These are phyloP conservation scores for Macrosteles quadrilineatus DNA, from an alignment of 1,140 invertebrate genomes.

Conservation along the genomic window DNA sequence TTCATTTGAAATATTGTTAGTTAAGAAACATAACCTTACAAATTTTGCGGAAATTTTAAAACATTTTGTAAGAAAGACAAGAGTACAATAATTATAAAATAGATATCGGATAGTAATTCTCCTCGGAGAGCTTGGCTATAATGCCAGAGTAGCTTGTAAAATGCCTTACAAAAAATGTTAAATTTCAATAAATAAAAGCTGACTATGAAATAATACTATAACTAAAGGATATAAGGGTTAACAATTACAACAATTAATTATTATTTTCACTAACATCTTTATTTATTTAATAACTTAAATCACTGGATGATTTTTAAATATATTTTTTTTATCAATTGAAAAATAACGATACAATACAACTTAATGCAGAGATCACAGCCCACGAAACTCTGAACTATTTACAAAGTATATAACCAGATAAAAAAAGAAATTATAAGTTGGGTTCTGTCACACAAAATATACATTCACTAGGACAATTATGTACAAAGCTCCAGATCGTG, in stretches of 20 bases:
- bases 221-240: background rate
- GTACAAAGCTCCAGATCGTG: conserved; percentile 32
- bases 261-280: conserved; percentile 44
- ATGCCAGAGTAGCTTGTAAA: no score
- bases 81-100: no score
- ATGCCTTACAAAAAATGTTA: no score
- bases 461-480: conserved; percentile 40
- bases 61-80: no score
- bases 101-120: no score
- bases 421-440: conserved; percentile 42
- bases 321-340: conserved; percentile 44
- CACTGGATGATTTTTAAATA: conserved; percentile 45
- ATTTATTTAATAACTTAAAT: conserved; percentile 46
- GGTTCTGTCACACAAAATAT: conserved; percentile 41
- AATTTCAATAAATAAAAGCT: no score
- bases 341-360: conserved; percentile 45
- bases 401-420: conserved; percentile 43
- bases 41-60: no score
- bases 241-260: conserved; percentile 10
- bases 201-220: no score
- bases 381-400: conserved; percentile 45
- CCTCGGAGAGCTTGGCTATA: no score
- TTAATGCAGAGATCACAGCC: conserved; percentile 46
- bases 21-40: no score
- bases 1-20: no score